Conservation (phyloP, 2,113 vertebrate genomes). For the Ancistrus triradiatus region DNA sequence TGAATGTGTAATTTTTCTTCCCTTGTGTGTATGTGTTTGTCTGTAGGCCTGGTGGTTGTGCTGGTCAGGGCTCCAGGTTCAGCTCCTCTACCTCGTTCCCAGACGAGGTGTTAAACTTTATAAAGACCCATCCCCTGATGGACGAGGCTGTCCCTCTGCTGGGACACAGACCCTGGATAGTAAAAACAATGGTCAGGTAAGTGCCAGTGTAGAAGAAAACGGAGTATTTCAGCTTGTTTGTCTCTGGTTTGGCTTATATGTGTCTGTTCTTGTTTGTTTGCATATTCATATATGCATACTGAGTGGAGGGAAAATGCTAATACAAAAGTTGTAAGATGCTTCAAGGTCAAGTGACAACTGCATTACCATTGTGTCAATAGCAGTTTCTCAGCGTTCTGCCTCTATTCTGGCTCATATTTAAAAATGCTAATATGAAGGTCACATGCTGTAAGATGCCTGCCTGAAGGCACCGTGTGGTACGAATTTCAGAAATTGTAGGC, state of each 20-base stretch:
- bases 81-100: constrained; percentile 89
- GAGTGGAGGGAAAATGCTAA: neutral
- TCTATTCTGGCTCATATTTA: neutral
- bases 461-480: neutral
- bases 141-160: constrained; percentile 87
- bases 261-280: no score
- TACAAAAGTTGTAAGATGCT: neutral
- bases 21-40: constrained; percentile 14
- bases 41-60: constrained; percentile 88
- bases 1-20: neutral
- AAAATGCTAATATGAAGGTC: constrained; percentile 19
- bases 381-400: neutral
- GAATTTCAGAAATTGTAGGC: constrained; percentile 16
- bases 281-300: no score
- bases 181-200: constrained; percentile 88
- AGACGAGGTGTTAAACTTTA: constrained; percentile 91
- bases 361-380: neutral
- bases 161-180: constrained; percentile 86
- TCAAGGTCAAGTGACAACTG: neutral
- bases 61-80: constrained; percentile 79
- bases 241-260: no score
- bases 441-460: neutral
- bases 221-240: no score
- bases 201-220: no score
- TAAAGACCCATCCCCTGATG: constrained; percentile 95